These are phyloP conservation scores for Aphelinus atriplicis DNA, from an alignment of 1,140 invertebrate genomes.

Conservation along the genomic window DNA sequence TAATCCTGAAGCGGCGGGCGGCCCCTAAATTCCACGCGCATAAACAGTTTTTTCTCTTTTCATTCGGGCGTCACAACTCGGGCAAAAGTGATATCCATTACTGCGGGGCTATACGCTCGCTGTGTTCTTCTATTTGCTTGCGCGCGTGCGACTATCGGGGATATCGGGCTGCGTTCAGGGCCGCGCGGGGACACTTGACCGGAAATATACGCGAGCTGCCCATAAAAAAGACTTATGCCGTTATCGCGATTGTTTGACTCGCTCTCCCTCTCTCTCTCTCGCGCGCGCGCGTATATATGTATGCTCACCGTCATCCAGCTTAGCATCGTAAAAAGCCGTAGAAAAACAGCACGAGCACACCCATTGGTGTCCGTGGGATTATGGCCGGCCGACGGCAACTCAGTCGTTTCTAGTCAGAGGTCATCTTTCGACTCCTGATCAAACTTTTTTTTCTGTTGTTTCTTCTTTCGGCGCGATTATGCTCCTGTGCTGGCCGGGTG, in stretches of 20 bases:
- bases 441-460: conserved; percentile 1
- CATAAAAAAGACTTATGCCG: conserved; percentile 59
- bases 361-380: conserved; percentile 1
- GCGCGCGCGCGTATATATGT: background rate
- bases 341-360: conserved; percentile 9
- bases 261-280: background rate
- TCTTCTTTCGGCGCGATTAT: background rate
- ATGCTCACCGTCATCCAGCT: background rate
- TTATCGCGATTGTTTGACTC: conserved; percentile 49
- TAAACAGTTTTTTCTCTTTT: background rate
- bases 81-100: conserved; percentile 23
- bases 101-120: background rate
- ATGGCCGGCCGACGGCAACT: background rate
- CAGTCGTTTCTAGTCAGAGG: background rate
- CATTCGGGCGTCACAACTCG: background rate
- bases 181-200: conserved; percentile 58
- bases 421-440: conserved; percentile 24
- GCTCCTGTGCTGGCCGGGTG: background rate
- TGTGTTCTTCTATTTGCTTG: conserved; percentile 9
- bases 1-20: background rate
- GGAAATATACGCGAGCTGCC: conserved; percentile 49
- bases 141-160: too few relatives aligned
- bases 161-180: background rate
- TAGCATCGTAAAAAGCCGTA: conserved; percentile 26
- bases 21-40: background rate